phyloP scores from a whole-genome alignment of 2,888 invertebrate genomes.

The Nemurella pictetii region DNA sequence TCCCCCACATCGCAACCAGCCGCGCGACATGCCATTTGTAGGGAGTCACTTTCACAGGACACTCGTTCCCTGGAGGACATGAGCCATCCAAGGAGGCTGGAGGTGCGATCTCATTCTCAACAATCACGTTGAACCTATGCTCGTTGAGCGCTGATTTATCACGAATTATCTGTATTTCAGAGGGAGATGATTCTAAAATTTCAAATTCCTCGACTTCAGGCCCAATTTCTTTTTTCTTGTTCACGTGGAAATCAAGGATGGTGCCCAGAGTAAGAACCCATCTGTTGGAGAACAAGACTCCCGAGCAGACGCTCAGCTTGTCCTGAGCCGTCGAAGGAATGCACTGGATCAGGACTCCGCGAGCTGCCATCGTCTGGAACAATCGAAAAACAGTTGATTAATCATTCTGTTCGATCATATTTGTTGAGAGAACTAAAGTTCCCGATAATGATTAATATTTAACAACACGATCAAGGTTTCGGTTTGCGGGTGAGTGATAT shows the following conservation, averaged over 20 bases:
- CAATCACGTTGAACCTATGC: not conserved
- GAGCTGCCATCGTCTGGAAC: constrained; percentile 21
- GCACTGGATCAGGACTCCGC: constrained; percentile 17
- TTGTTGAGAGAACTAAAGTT: not conserved
- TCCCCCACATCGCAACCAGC: constrained; percentile 57
- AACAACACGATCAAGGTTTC: too few relatives aligned
- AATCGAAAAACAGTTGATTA: not conserved
- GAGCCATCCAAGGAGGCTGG: not conserved
- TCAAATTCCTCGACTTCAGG: not conserved
- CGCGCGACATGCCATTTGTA: not conserved
- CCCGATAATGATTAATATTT: not conserved
- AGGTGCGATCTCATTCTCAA: not conserved
- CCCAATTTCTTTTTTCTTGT: not conserved
- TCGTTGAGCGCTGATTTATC: not conserved
- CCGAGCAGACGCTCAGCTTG: not conserved
- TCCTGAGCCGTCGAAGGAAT: not conserved
- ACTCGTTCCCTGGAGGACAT: too few relatives aligned
- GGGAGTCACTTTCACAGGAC: not conserved
- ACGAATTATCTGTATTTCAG: not conserved
- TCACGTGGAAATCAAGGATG: not conserved
- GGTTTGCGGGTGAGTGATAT: not conserved
- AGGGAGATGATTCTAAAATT: not conserved
- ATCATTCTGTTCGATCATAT: not conserved
- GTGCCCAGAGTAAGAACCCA: constrained; percentile 6
- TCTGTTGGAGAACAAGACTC: constrained; percentile 3